These are phyloP conservation scores for Cryptocheilus praepositus DNA, from an alignment of 2,888 invertebrate genomes.

Conservation along the genomic window DNA sequence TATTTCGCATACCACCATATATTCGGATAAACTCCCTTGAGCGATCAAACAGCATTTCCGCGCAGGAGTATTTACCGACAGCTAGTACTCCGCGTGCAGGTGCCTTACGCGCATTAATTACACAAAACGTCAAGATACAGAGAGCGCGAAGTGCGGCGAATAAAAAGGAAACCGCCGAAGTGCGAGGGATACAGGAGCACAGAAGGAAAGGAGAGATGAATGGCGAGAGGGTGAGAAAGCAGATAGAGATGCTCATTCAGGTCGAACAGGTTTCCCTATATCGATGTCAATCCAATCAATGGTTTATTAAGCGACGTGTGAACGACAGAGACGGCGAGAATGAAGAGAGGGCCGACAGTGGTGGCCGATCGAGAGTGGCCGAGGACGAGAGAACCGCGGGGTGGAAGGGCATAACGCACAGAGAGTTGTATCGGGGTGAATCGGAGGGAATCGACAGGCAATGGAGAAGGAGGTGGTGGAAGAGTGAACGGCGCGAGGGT, in stretches of 20 bases:
- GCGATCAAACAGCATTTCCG: too few species aligned
- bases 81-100: too few species aligned
- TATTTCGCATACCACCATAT: too few species aligned
- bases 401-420: constrained; percentile 5
- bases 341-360: constrained; percentile 18
- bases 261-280: constrained; percentile 61
- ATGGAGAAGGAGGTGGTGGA: constrained; percentile 1
- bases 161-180: not conserved
- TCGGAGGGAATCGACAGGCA: constrained; percentile 51
- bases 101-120: too few species aligned
- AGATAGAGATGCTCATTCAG: constrained; percentile 60
- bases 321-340: constrained; percentile 52
- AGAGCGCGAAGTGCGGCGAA: not conserved
- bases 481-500: not conserved
- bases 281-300: constrained; percentile 73
- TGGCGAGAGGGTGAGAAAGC: constrained; percentile 1
- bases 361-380: constrained; percentile 33
- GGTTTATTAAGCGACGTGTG: constrained; percentile 71
- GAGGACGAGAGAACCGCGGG: constrained; percentile 34
- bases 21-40: too few species aligned
- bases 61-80: too few species aligned
- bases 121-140: not conserved
- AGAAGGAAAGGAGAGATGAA: too few species aligned
- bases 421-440: constrained; percentile 40
- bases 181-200: not conserved